A percentile compares a stretch with the other conserved stretches of the same genome.
phyloP scores from a whole-genome alignment of 2,797 vertebrate species.

The Crax fasciolata region DNA sequence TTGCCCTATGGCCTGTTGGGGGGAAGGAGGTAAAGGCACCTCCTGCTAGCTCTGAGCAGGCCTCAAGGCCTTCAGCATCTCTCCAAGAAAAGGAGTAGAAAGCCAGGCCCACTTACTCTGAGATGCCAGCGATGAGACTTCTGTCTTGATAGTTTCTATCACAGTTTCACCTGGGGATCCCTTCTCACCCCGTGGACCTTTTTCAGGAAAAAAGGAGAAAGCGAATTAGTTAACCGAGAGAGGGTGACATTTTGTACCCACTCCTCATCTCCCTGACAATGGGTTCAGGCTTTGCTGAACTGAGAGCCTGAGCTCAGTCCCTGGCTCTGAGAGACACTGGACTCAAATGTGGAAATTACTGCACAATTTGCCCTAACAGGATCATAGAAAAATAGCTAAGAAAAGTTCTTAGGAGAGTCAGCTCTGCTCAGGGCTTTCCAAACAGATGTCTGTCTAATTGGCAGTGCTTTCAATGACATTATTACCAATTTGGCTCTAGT shows the following conservation, averaged over 20 bases:
- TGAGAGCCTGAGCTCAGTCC: neutral
- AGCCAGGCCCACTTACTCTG: slow-evolving; percentile 57
- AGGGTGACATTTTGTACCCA: neutral
- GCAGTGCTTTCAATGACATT: neutral
- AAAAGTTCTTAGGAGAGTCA: slow-evolving; percentile 3
- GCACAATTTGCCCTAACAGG: neutral
- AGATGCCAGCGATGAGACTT: slow-evolving; percentile 66
- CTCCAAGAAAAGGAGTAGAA: neutral
- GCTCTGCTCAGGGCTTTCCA: neutral
- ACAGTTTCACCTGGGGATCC: slow-evolving; percentile 85
- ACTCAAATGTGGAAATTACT: neutral
- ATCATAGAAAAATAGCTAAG: neutral
- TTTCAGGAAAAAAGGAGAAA: neutral
- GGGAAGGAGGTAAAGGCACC: neutral
- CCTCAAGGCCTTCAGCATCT: neutral
- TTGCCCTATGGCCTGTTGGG: neutral
- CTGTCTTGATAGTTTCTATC: slow-evolving; percentile 66
- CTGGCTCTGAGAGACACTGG: neutral
- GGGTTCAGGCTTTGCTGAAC: neutral
- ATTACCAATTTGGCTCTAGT: neutral
- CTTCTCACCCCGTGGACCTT: slow-evolving; percentile 88
- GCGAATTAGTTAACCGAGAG: neutral
- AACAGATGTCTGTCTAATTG: neutral
- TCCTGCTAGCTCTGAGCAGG: neutral
- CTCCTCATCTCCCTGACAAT: neutral